Evolutionary conservation across 2,797 vertebrate species (phyloP), one percentile per base, ranked within the genome.

Genomic region (Thamnophis elegans): DNA sequence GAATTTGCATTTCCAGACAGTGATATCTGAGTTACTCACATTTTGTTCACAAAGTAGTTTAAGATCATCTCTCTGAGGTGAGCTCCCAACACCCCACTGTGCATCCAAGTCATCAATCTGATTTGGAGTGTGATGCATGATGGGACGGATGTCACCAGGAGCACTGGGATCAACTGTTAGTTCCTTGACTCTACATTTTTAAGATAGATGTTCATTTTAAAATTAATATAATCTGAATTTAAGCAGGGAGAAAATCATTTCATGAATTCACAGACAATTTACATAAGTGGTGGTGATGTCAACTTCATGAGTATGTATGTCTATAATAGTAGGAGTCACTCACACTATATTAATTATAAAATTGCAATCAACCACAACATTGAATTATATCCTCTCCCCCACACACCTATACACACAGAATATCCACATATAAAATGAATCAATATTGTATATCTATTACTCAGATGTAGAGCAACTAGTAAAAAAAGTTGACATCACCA

Each of bases 1-100:
- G 6, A 28, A 87, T 92, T 14, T 82, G 20, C 55, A 94, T 59
- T 93, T 42, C 3, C 25, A 87, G 59, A 59, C 32, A 2, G 36
- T 22, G 85, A 82, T 78, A 62, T 22, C 7, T 25, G 8, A 94
- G 78, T 28, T 60, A 97, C 99, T 98, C 97, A 99, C 99, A 0
- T 99, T 99, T 97, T 99, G 99, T 96, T 99, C 99, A 97, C 99
- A 99, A 93, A 99, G 99, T 93, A 99, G 98, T 97, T 99, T 99
- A 93, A 99, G 98, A 95, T 99, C 99, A 94, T 99, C 99, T 92
- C 99, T 98, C 96, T 99, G 99, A 62, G 99, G 99, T 92, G 99
- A 99, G 94, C 98, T 99, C 4, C 99, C 99, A 82, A 99, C 98
- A 16, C 98, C 99, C 99, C 99, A 99, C 97, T 99, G 98, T 1